Percentiles rank a stretch among this genome's conserved stretches.
Evolutionary conservation across 1,140 invertebrate genomes (phyloP).

Genomic region (Meteorus sp.): DNA sequence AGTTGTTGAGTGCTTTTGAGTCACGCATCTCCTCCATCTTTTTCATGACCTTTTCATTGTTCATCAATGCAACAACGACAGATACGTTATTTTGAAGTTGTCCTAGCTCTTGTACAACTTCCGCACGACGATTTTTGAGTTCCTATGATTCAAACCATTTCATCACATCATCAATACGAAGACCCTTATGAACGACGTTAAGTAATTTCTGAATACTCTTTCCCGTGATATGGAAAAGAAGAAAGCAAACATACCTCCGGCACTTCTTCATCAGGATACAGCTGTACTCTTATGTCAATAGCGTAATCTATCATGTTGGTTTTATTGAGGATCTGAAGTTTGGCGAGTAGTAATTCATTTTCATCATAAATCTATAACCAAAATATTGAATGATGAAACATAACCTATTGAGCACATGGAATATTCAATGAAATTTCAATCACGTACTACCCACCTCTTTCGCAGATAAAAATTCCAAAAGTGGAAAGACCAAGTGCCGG

Average conservation of each 20-base stretch:
- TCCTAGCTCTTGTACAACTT: constrained; percentile 84
- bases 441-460: constrained; percentile 75
- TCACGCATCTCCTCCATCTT: constrained; percentile 92
- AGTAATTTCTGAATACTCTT: no score
- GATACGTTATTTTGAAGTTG: constrained; percentile 83
- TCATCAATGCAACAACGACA: constrained; percentile 82
- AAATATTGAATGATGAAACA: constrained; percentile 26
- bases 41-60: constrained; percentile 85
- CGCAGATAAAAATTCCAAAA: constrained; percentile 94
- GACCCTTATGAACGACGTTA: no score
- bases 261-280: constrained; percentile 83
- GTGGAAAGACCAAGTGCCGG: constrained; percentile 95
- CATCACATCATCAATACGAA: no score
- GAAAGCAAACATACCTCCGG: constrained; percentile 73
- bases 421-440: no score
- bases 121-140: constrained; percentile 75
- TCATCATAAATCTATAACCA: constrained; percentile 89
- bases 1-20: constrained; percentile 89
- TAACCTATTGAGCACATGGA: constrained; percentile 34
- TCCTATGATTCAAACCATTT: constrained; percentile 67
- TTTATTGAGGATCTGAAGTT: constrained; percentile 92
- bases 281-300: constrained; percentile 88
- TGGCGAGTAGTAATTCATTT: constrained; percentile 87
- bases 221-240: no score
- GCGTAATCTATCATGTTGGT: constrained; percentile 99